Evolutionary conservation across 64 coral and sea anemone genomes (phyloP).

Genomic region (Exaiptasia diaphana): DNA sequence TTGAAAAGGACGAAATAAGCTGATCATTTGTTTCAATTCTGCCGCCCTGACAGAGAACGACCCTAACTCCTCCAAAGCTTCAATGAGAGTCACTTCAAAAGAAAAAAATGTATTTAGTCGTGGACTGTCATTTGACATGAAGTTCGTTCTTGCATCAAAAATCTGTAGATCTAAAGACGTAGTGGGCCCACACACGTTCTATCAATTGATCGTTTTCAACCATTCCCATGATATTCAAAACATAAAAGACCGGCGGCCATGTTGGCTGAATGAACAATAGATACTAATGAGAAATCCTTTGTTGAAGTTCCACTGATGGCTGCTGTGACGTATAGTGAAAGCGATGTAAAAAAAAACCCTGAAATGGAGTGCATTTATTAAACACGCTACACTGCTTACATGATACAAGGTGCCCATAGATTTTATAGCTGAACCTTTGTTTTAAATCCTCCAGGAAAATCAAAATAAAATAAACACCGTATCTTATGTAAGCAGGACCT

Average conservation of each 20-base stretch:
- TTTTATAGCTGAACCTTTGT: neutral
- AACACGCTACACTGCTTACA: too few relatives aligned
- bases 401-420: neutral
- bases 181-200: neutral
- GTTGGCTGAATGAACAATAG: too few relatives aligned
- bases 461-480: too few relatives aligned
- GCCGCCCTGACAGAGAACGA: constrained; percentile 73
- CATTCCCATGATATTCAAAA: neutral
- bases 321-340: too few relatives aligned
- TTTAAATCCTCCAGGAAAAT: neutral
- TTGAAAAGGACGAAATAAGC: constrained; percentile 66
- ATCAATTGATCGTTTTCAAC: neutral
- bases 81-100: constrained; percentile 70
- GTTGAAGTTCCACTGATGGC: too few relatives aligned
- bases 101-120: neutral
- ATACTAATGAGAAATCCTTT: too few relatives aligned
- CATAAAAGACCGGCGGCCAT: neutral
- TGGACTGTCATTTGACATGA: neutral
- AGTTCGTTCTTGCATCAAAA: neutral
- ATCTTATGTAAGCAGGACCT: neutral
- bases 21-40: constrained; percentile 90
- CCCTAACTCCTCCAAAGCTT: constrained; percentile 79
- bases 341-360: too few relatives aligned
- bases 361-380: too few relatives aligned
- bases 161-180: neutral